Evolutionary conservation across 2,888 invertebrate genomes (phyloP), one percentile per base, ranked within the genome.

Genomic region (Zaprionus obscuricornis): DNA sequence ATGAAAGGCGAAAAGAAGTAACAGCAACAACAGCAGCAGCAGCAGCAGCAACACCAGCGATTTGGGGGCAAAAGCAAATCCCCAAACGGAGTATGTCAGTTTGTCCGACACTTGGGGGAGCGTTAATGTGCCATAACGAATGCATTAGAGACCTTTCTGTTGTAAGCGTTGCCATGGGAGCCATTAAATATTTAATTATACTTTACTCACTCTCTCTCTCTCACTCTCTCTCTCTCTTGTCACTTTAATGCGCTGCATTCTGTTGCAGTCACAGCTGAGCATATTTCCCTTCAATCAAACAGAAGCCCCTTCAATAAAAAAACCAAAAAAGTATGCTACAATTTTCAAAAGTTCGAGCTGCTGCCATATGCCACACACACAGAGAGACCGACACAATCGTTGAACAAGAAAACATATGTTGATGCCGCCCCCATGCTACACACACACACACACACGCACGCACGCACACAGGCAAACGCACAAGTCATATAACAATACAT

Each of bases 111-210:
- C 64, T 75, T 67, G 69, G 77, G n/a, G 77, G 57, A 75, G 58
- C 76, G 82, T 76, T 81, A 84, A 84, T 81, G 78, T 81, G 82
- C 75, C 85, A 74, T 81, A 84, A 75, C 82, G 71, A 81, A 82
- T 84, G 78, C 82, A 84, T 81, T 84, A 77, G 84, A 74, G 77
- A 71, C 62, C 55, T 66, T 49, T 29, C 57, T 16, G 6, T 13
- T 22, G 46, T 27, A 31, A 16, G 36, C 10, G 20, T n/a, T n/a
- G n/a, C n/a, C n/a, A n/a, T n/a, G n/a, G n/a, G n/a, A 29, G 37
- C 33, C 56, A 59, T 71, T 79, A 68, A 82, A 78, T 78, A 78
- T 76, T 78, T 78, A 78, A 78, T 78, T 78, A n/a, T n/a, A 83
- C 78, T 59, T 20, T 18, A 34, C 51, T 31, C 37, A n/a, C 11